phyloP scores from a whole-genome alignment of 2,888 invertebrate species.

The Leptopilina myrica region DNA sequence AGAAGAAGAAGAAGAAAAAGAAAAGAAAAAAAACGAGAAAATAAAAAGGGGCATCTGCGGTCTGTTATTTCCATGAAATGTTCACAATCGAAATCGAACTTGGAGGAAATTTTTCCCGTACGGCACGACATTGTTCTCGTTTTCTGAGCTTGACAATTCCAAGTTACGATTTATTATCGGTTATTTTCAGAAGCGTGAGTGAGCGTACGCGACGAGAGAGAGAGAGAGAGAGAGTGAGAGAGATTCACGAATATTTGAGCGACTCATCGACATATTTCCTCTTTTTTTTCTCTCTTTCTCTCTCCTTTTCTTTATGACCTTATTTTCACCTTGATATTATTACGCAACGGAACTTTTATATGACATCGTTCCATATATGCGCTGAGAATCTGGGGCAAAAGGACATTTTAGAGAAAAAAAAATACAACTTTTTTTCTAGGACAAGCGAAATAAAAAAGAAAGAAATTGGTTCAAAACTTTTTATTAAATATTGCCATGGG shows the following conservation, averaged over 20 bases:
- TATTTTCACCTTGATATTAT: slow-evolving; percentile 28
- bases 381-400: slow-evolving; percentile 33
- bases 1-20: not conserved
- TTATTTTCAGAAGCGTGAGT: not conserved
- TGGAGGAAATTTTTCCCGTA: not conserved
- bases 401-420: not conserved
- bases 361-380: not conserved
- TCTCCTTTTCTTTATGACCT: slow-evolving; percentile 31
- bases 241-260: slow-evolving; percentile 25
- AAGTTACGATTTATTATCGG: slow-evolving; percentile 28
- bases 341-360: slow-evolving; percentile 31
- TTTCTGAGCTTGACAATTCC: slow-evolving; percentile 32
- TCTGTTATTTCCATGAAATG: slow-evolving; percentile 36
- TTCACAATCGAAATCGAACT: slow-evolving; percentile 33
- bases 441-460: not conserved
- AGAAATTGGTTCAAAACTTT: not conserved
- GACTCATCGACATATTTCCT: slow-evolving; percentile 8
- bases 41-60: slow-evolving; percentile 28
- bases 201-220: no score
- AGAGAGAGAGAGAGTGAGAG: no score
- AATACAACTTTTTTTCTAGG: slow-evolving; percentile 14
- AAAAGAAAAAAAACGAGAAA: not conserved
- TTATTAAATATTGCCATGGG: not conserved
- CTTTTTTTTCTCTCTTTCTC: no score
- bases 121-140: slow-evolving; percentile 28